Evolutionary conservation across 2,113 vertebrate genomes (phyloP), one percentile per base, ranked within the genome.

Genomic region (Lipophrys pholis): DNA sequence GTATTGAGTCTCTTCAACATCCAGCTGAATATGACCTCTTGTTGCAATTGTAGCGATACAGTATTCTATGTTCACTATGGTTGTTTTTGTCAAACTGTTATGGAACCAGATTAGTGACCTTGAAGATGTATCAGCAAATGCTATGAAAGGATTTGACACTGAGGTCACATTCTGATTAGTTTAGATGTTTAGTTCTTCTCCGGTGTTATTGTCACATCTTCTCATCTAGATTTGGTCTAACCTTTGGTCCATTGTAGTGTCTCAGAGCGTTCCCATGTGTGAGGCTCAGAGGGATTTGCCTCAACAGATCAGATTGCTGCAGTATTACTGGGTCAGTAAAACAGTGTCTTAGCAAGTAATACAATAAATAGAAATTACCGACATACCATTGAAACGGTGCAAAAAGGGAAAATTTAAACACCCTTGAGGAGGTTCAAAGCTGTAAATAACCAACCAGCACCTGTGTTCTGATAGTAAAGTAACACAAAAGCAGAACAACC

Each of bases 401-500:
- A 6, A 0, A 45, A 12, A 12, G 6, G 6, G 11, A 14, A 45
- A 45, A 45, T 12, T 45, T 35, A 12, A 54, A 48, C n/a, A 62
- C 61, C 39, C 14, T 59, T 58, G 9, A 45, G 41, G 56, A 61
- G 52, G 65, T 60, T 67, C 75, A 88, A 54, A 41, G 48, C 60
- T 81, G 43, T 80, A 65, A 80, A 64, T 58, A 82, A 69, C 41
- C 42, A 57, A 39, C 35, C 46, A 38, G 4, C 56, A 51, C 39
- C 41, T 53, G 6, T 46, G 14, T 35, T 55, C 54, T 63, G 53
- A 43, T 66, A 76, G 63, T 17, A 69, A 71, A 70, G 16, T 57
- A 75, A 78, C 62, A 69, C 52, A 55, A 56, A 70, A 64, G 38
- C 76, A 63, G n/a, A 56, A 39, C 38, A 36, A 60, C 68, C 78